These are phyloP conservation scores for Caenorhabditis sp. DNA, from an alignment of 2,888 invertebrate species.

Conservation along the genomic window DNA sequence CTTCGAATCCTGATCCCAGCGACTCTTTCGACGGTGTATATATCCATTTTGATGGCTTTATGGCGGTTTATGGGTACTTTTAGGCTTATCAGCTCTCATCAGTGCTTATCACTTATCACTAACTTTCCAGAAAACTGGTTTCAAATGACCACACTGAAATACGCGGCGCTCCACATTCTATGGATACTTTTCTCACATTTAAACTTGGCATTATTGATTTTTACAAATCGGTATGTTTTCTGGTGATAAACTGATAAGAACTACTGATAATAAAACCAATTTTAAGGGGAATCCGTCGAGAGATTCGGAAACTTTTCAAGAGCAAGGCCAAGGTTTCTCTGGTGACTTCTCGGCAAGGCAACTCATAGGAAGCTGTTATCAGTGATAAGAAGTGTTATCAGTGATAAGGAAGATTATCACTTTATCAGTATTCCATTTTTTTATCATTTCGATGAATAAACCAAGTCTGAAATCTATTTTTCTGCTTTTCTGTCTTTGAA, in stretches of 20 bases:
- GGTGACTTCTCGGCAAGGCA: not conserved
- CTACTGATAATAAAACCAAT: too few species aligned
- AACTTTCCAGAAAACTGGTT: too few species aligned
- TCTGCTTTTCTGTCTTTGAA: too few species aligned
- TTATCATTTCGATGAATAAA: too few species aligned
- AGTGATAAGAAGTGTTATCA: too few species aligned
- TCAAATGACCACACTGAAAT: slow-evolving; percentile 9
- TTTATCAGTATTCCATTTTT: too few species aligned
- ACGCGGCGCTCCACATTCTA: slow-evolving; percentile 8
- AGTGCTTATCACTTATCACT: too few species aligned
- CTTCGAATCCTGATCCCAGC: slow-evolving; percentile 24
- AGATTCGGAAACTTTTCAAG: not conserved
- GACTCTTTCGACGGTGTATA: slow-evolving; percentile 22
- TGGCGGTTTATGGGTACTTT: slow-evolving; percentile 31
- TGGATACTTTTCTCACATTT: slow-evolving; percentile 24
- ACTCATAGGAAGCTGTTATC: not conserved
- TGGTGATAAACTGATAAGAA: too few species aligned
- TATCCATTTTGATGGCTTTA: slow-evolving; percentile 19
- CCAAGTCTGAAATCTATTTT: too few species aligned
- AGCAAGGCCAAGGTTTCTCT: not conserved
- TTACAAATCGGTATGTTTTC: not conserved
- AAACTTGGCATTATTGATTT: not conserved
- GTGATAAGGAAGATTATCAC: too few species aligned
- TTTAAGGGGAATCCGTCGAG: not conserved
- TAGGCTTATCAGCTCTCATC: not conserved